A percentile compares a stretch with the other conserved stretches of the same genome.
Conservation (phyloP, 2,888 invertebrate species). For the Hypena proboscidalis region DNA sequence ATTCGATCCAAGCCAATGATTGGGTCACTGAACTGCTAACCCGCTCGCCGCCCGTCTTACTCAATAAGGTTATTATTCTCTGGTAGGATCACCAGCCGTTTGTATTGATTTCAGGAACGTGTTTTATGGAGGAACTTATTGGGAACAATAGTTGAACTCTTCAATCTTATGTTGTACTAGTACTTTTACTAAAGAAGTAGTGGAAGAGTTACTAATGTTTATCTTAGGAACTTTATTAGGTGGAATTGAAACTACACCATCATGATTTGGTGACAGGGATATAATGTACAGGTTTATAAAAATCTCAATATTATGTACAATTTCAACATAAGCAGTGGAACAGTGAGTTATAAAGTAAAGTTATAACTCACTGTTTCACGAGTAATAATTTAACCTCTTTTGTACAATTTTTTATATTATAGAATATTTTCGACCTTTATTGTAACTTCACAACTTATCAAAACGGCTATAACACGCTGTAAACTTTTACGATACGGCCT, state of each 20-base stretch:
- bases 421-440: not conserved
- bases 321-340: no score
- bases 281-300: no score
- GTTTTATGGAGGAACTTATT: not conserved
- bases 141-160: not conserved
- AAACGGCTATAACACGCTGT: constrained; percentile 22
- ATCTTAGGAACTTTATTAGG: no score
- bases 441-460: constrained; percentile 7
- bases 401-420: not conserved
- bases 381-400: not conserved
- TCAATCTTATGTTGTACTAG: not conserved
- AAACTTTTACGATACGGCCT: constrained; percentile 33
- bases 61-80: constrained; percentile 39
- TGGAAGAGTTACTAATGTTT: no score
- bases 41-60: constrained; percentile 20
- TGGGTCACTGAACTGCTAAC: constrained; percentile 19
- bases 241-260: no score
- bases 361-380: not conserved
- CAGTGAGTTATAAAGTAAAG: no score
- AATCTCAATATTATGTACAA: no score
- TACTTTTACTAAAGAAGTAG: not conserved
- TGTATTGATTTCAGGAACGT: not conserved
- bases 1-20: constrained; percentile 13
- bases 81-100: constrained; percentile 16
- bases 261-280: no score